Percentiles rank a stretch among this genome's conserved stretches.
phyloP scores from a whole-genome alignment of 2,113 vertebrate genomes.

The Paracanthobrama guichenoti region DNA sequence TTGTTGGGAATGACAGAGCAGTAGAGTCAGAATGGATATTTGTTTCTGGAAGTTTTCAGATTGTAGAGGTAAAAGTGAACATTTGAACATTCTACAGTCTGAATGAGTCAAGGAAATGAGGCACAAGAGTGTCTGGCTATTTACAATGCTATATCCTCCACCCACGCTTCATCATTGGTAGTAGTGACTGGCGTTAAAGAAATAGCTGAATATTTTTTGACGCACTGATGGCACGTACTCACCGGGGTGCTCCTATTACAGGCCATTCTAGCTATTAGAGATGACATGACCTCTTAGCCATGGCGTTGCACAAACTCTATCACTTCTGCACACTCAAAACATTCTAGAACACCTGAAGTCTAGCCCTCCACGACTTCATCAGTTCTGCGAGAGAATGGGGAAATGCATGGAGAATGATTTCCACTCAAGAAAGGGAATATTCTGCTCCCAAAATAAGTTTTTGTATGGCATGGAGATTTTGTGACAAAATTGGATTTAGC shows the following conservation, averaged over 20 bases:
- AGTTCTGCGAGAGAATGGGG: not conserved
- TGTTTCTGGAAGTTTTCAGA: conserved; percentile 6
- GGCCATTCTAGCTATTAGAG: not conserved
- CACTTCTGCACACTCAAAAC: not conserved
- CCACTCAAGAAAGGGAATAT: conserved; percentile 60
- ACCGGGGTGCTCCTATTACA: not conserved
- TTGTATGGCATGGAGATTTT: conserved; percentile 70
- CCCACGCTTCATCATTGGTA: not conserved
- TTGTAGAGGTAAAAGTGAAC: not conserved
- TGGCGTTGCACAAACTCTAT: not conserved
- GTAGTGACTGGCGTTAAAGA: not conserved
- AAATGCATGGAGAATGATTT: conserved; percentile 41
- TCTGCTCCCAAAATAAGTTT: conserved; percentile 66
- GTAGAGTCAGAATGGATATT: not conserved
- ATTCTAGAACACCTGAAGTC: not conserved
- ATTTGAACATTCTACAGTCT: not conserved
- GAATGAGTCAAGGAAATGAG: not conserved
- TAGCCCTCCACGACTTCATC: not conserved
- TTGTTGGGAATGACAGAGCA: conserved; percentile 19
- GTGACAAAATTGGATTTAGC: conserved; percentile 72
- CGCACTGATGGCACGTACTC: not conserved
- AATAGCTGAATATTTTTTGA: not conserved
- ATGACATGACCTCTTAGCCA: conserved; percentile 2
- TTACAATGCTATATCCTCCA: not conserved
- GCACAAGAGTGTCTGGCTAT: not conserved